phyloP scores from a whole-genome alignment of 2,113 vertebrate species.

The Apteryx owenii region DNA sequence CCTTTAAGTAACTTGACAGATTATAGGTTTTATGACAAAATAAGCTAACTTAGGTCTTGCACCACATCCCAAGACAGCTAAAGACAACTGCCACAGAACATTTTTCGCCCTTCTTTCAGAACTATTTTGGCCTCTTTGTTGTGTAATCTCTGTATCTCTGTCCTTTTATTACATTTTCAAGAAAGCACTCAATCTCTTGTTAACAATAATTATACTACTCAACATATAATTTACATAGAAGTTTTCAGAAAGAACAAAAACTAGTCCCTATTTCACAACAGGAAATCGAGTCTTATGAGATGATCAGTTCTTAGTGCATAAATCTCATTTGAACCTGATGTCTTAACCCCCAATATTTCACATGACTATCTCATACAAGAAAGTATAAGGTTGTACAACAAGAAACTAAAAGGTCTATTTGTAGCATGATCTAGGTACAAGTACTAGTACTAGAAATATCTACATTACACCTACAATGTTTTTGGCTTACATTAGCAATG shows the following conservation, averaged over 20 bases:
- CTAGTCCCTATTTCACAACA: background rate
- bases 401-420: background rate
- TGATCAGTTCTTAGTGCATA: background rate
- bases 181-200: background rate
- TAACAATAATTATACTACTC: background rate
- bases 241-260: background rate
- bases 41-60: constrained; percentile 10
- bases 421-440: background rate
- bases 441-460: background rate
- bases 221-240: background rate
- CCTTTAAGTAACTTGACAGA: constrained; percentile 21
- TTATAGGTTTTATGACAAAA: constrained; percentile 29
- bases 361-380: background rate
- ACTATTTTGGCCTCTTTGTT: background rate
- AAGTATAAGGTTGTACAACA: background rate
- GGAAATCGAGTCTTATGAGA: background rate
- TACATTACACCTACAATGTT: background rate
- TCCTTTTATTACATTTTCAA: background rate
- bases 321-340: background rate
- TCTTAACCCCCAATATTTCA: background rate
- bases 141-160: background rate
- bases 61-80: background rate
- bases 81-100: background rate
- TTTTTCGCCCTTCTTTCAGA: background rate
- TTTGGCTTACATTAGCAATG: background rate